A percentile compares a stretch with the other conserved stretches of the same genome.
phyloP scores from a whole-genome alignment of 2,888 invertebrate species.

The Brachypterus glaber region DNA sequence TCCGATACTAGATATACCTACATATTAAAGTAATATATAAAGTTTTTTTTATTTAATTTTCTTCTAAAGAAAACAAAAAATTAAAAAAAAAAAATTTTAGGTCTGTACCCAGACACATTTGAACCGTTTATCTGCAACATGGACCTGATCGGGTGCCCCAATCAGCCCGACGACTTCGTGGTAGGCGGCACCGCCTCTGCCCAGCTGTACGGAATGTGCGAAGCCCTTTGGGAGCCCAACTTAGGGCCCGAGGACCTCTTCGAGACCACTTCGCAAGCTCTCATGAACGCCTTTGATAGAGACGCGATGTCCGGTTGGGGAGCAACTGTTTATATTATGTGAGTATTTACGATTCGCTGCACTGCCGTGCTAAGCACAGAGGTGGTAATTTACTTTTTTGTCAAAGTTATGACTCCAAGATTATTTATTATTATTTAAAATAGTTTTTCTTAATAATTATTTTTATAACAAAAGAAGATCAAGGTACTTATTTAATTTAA shows the following conservation, averaged over 20 bases:
- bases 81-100: too few species aligned
- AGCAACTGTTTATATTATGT: conserved; percentile 88
- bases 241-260: conserved; percentile 87
- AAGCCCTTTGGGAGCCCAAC: conserved; percentile 88
- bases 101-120: conserved; percentile 77
- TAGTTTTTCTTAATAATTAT: conserved; percentile 1
- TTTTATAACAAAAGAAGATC: too few species aligned
- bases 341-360: conserved; percentile 36
- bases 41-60: neutral
- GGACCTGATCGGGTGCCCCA: conserved; percentile 91
- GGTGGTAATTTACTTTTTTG: too few species aligned
- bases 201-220: conserved; percentile 92
- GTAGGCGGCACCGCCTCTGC: conserved; percentile 91
- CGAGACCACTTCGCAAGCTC: conserved; percentile 90
- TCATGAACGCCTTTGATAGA: conserved; percentile 92
- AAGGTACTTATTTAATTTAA: conserved; percentile 7
- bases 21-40: neutral
- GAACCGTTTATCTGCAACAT: conserved; percentile 88
- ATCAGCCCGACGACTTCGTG: conserved; percentile 90
- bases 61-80: too few species aligned
- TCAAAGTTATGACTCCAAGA: too few species aligned
- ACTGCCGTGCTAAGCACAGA: too few species aligned
- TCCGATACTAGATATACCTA: too few species aligned
- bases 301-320: conserved; percentile 99
- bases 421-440: neutral